A percentile compares a stretch with the other conserved stretches of the same genome.
These are phyloP conservation scores for Pristionchus arcanus DNA, from an alignment of 2,888 invertebrate species.

Conservation along the genomic window DNA sequence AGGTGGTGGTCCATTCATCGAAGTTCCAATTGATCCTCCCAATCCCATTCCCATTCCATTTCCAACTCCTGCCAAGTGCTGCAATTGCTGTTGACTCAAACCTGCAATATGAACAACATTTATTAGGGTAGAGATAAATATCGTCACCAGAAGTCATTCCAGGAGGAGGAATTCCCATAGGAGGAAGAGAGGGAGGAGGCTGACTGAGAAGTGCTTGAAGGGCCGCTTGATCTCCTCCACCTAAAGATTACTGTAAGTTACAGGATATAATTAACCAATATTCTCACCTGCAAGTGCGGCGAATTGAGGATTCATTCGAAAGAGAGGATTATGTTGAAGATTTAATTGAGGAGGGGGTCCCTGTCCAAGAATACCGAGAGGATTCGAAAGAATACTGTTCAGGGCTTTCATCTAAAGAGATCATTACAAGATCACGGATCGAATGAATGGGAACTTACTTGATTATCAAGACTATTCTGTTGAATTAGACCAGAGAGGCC, in stretches of 20 bases:
- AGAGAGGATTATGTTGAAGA: constrained; percentile 22
- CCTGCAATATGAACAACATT: not conserved
- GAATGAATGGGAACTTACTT: constrained; percentile 4
- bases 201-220: constrained; percentile 40
- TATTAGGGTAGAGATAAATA: not conserved
- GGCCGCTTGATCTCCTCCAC: not conserved
- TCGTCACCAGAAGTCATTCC: not conserved
- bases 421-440: not conserved
- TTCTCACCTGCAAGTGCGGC: constrained; percentile 1
- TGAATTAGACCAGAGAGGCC: constrained; percentile 39
- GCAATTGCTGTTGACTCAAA: constrained; percentile 19
- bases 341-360: constrained; percentile 47
- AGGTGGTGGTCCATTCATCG: constrained; percentile 20
- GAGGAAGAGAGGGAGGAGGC: not conserved
- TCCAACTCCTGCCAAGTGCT: constrained; percentile 26
- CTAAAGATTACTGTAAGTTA: not conserved
- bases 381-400: constrained; percentile 38
- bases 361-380: not conserved
- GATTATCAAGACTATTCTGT: constrained; percentile 38
- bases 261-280: not conserved
- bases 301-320: constrained; percentile 27
- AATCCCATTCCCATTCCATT: constrained; percentile 28
- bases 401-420: constrained; percentile 39
- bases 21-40: not conserved
- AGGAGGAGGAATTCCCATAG: constrained; percentile 7